A percentile compares a stretch with the other conserved stretches of the same genome.
Evolutionary conservation across 2,797 vertebrate species (phyloP).

Genomic region (Labeo calbasu): DNA sequence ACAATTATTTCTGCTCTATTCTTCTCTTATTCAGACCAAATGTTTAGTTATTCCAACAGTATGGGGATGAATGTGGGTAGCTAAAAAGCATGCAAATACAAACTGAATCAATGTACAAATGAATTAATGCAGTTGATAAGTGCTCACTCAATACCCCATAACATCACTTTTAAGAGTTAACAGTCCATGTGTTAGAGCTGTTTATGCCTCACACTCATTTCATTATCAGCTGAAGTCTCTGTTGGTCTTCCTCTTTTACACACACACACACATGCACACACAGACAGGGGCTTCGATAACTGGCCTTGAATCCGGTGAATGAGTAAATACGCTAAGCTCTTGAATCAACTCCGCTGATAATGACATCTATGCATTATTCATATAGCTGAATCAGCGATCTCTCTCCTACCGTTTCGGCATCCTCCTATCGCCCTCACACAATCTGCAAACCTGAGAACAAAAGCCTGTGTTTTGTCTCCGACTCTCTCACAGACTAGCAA

Average conservation of each 20-base stretch:
- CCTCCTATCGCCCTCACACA: constrained; percentile 26
- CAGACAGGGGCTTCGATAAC: constrained; percentile 38
- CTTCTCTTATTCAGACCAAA: background rate
- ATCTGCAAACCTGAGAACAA: constrained; percentile 33
- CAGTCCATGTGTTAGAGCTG: background rate
- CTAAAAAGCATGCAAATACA: background rate
- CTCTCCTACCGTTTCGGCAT: background rate
- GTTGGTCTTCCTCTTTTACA: constrained; percentile 8
- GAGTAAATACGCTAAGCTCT: constrained; percentile 52
- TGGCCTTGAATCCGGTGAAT: constrained; percentile 50
- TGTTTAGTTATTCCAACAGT: background rate
- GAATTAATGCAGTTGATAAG: constrained; percentile 1
- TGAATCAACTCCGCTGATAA: constrained; percentile 53
- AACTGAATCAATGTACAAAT: background rate
- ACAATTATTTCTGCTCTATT: background rate
- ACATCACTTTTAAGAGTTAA: constrained; percentile 30
- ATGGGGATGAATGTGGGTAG: background rate
- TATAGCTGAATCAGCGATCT: constrained; percentile 26
- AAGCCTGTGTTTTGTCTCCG: background rate
- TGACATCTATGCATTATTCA: constrained; percentile 51
- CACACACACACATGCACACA: background rate
- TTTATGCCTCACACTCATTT: constrained; percentile 20
- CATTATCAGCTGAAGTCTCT: constrained; percentile 4
- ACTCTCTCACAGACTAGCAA: background rate
- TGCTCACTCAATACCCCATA: constrained; percentile 8